These are phyloP conservation scores for Drosophila seguyi DNA, from an alignment of 1,140 invertebrate genomes.

Conservation along the genomic window DNA sequence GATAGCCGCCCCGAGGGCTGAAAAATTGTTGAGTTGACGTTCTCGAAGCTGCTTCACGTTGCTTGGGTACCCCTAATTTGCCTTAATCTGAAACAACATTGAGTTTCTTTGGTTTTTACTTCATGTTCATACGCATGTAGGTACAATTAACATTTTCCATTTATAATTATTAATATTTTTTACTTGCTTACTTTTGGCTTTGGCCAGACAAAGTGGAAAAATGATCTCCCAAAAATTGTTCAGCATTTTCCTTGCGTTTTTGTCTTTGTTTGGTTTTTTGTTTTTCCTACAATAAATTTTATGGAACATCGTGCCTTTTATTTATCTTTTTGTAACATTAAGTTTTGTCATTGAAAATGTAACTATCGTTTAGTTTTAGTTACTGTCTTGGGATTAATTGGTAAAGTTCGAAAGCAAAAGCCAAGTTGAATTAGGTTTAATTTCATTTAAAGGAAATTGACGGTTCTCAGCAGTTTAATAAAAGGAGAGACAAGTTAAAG, in stretches of 20 bases:
- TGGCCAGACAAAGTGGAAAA: constrained; percentile 77
- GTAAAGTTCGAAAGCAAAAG: constrained; percentile 17
- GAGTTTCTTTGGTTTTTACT: constrained; percentile 70
- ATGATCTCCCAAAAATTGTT: constrained; percentile 70
- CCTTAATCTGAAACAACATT: constrained; percentile 71
- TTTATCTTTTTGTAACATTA: constrained; percentile 59
- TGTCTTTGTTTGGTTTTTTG: constrained; percentile 54
- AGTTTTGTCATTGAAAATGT: constrained; percentile 63
- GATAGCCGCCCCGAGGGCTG: constrained; percentile 60
- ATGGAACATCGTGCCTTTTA: constrained; percentile 77
- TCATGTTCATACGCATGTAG: constrained; percentile 59
- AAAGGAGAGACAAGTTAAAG: constrained; percentile 29
- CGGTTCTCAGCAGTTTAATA: constrained; percentile 23
- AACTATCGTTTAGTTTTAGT: constrained; percentile 51
- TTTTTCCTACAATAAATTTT: constrained; percentile 67
- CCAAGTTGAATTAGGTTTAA: constrained; percentile 21
- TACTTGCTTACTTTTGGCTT: constrained; percentile 62
- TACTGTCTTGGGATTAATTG: constrained; percentile 33
- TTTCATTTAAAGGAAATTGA: constrained; percentile 37
- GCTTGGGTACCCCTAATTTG: constrained; percentile 75
- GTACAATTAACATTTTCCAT: constrained; percentile 64
- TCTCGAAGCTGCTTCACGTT: constrained; percentile 70
- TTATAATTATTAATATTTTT: background rate
- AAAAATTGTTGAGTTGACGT: constrained; percentile 62
- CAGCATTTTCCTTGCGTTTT: constrained; percentile 75